These are phyloP conservation scores for Andrena haemorrhoa DNA, from an alignment of 2,888 invertebrate genomes.

Conservation along the genomic window DNA sequence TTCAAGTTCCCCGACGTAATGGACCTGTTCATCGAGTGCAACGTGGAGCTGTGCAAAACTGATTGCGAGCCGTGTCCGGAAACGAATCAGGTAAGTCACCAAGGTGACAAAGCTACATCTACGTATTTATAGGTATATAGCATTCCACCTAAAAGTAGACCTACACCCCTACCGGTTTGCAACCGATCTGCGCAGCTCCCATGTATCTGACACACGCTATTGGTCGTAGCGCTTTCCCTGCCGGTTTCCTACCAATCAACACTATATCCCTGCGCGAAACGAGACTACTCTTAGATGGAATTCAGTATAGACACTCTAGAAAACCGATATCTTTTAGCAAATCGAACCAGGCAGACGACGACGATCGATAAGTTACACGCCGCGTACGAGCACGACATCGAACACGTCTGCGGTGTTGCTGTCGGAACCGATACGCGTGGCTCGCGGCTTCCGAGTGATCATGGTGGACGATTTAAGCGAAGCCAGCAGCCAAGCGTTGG, in stretches of 20 bases:
- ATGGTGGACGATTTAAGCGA: slow-evolving; percentile 89
- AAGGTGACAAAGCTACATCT: no score
- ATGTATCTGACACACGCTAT: no score
- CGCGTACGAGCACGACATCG: slow-evolving; percentile 64
- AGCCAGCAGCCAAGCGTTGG: slow-evolving; percentile 75
- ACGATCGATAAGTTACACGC: slow-evolving; percentile 76
- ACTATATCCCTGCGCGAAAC: no score
- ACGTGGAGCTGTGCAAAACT: slow-evolving; percentile 92
- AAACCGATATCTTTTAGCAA: slow-evolving; percentile 78
- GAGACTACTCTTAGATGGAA: no score
- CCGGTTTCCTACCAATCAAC: no score
- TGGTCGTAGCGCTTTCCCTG: no score
- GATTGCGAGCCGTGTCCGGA: slow-evolving; percentile 91
- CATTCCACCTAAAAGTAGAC: no score
- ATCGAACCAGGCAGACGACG: slow-evolving; percentile 85
- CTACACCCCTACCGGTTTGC: no score
- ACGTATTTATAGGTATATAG: no score
- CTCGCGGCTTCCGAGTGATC: slow-evolving; percentile 89
- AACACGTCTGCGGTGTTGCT: slow-evolving; percentile 85
- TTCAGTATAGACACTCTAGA: no score
- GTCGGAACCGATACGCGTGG: slow-evolving; percentile 88
- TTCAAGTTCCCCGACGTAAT: slow-evolving; percentile 94
- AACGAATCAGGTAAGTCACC: slow-evolving; percentile 85
- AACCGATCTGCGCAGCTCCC: no score
- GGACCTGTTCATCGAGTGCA: slow-evolving; percentile 93